Evolutionary conservation across 2,113 vertebrate genomes (phyloP), one percentile per base, ranked within the genome.

Genomic region (Heliornis fulica): DNA sequence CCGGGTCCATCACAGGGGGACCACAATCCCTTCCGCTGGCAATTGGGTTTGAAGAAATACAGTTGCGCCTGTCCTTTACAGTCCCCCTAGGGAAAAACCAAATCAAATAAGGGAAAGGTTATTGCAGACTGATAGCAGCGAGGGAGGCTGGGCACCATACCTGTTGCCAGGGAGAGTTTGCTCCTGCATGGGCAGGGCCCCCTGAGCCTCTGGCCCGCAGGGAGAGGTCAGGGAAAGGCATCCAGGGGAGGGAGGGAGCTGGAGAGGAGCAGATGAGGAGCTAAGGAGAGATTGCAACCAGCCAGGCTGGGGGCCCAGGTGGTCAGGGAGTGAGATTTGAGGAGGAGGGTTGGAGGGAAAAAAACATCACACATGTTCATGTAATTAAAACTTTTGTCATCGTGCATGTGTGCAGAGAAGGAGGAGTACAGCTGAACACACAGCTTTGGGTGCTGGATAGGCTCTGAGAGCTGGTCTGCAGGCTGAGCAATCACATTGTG

Each of bases 31-130:
- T 0, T 2, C 56, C 9, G n/a, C n/a, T n/a, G n/a, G n/a, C n/a
- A 84, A 78, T 4, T 70, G 29, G 6, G 13, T n/a, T 60, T 36
- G 81, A 46, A 82, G 64, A 89, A 84, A 68, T 6, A 2, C 4
- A 31, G 25, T 3, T 28, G 29, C 61, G 20, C 11, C 56, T 66
- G 60, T 70, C 89, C 91, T 29, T 61, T 70, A 20, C 13, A 36
- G 68, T 59, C 29, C 36, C 38, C 28, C 38, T 32, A 13, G 32
- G 82, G 40, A 71, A 8, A 36, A 60, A 71, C 66, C 36, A 61
- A 83, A 77, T 45, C 69, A 82, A 94, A 59, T 82, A 92, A 95
- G 80, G 83, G 86, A 90, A 97, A 92, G 91, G 93, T 94, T 93
- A 84, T 28, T 90, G 76, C 38, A n/a, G 80, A n/a, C 89, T 89